Base-by-base conservation (phyloP, 2,797 vertebrate genomes). In the Falco rusticolus region DNA sequence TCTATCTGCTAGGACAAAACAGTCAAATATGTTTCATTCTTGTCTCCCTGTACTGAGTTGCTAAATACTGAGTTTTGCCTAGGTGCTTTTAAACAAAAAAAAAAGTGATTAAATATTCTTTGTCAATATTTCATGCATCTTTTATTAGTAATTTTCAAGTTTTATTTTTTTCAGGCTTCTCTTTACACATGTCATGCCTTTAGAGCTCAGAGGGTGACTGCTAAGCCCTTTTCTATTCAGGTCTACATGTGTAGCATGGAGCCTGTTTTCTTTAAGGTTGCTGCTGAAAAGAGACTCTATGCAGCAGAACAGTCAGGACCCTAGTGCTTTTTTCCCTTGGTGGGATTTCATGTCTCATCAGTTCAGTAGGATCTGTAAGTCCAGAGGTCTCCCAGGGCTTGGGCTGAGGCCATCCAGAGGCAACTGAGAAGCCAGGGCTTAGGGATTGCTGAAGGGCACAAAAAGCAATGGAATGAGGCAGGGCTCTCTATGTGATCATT, bases 351-450 rank as follows among this genome's bases (percentile, higher is more conserved):
- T 21, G 11, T 69, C 71, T 85, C 11, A 7, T 51, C 41, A 34
- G 19, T 29, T 5, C 37, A 41, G 41, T 5, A 22, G 26, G 15
- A 69, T 57, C 50, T 78, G 45, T 25, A 39, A 56, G 34, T 84
- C 19, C 47, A n/a, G 17, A 83, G 26, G 47, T 71, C 37, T 93
- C 29, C 43, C 29, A 60, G 41, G 64, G 53, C 50, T 74, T 54
- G 66, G 31, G 51, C 74, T 77, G 78, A 66, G 43, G 64, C 80
- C 25, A 10, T n/a, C 19, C 59, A 19, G 54, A 92, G 43, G 64
- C 47, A 66, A 43, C 65, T 5, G 47, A 48, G 9, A 48, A 88
- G 65, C 14, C 1, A 1, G 54, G 0, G 0, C 48, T 70, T 25
- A 5, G 47, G 59, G 47, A 63, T 54, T 79, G 80, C 86, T 70